phyloP scores from a whole-genome alignment of 2,113 vertebrate genomes.

The Electrona antarctica region DNA sequence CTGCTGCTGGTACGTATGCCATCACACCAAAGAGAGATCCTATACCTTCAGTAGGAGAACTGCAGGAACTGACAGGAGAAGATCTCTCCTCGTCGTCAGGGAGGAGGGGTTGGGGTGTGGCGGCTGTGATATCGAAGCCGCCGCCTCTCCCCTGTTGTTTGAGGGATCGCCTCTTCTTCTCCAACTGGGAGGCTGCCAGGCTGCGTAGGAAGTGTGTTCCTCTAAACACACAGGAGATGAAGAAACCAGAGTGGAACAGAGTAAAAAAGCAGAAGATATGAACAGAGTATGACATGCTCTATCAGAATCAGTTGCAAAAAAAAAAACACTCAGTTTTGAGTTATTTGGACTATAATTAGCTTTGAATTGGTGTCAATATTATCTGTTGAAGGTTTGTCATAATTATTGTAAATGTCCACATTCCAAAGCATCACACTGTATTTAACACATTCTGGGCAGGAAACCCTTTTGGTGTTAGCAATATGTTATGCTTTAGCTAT shows the following conservation, averaged over 20 bases:
- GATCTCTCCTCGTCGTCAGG: not conserved
- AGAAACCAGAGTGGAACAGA: not conserved
- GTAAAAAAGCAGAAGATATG: not conserved
- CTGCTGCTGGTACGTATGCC: too few relatives aligned
- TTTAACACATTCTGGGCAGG: too few relatives aligned
- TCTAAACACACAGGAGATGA: constrained; percentile 73
- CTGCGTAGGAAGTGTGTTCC: constrained; percentile 85
- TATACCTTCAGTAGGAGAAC: constrained; percentile 48
- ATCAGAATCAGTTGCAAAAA: too few relatives aligned
- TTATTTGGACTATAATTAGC: too few relatives aligned
- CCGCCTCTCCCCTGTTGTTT: constrained; percentile 47
- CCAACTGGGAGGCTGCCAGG: constrained; percentile 82
- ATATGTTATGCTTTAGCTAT: too few relatives aligned
- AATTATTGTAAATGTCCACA: too few relatives aligned
- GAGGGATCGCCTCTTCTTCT: constrained; percentile 79
- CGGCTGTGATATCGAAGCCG: constrained; percentile 34
- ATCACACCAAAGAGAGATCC: not conserved
- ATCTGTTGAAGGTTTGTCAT: too few relatives aligned
- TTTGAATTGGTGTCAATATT: too few relatives aligned
- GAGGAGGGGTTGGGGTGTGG: not conserved
- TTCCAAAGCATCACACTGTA: too few relatives aligned
- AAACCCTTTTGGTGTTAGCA: too few relatives aligned
- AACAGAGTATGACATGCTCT: not conserved
- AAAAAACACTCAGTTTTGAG: too few relatives aligned
- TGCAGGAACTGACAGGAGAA: constrained; percentile 1